These are phyloP conservation scores for Yponomeuta cagnagella DNA, from an alignment of 2,888 invertebrate genomes.

Conservation along the genomic window DNA sequence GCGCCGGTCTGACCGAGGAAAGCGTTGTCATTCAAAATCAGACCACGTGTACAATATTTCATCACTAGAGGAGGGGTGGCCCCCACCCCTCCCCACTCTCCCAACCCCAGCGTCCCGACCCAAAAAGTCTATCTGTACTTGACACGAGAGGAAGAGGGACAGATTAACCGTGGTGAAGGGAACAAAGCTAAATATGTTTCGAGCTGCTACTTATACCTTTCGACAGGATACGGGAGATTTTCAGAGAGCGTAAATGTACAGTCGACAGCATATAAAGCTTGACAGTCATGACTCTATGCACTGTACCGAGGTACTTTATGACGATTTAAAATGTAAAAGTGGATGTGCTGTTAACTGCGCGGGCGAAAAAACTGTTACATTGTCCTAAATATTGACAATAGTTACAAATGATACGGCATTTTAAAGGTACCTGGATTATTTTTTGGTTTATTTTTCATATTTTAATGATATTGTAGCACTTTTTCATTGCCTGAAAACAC, in stretches of 20 bases:
- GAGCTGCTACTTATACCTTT: slow-evolving; percentile 64
- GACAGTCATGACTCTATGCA: background rate
- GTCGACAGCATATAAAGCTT: background rate
- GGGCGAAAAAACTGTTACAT: too few species aligned
- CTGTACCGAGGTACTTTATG: background rate
- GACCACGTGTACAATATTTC: slow-evolving; percentile 85
- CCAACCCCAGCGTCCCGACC: slow-evolving; percentile 51
- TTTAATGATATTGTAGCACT: too few species aligned
- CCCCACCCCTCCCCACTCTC: slow-evolving; percentile 37
- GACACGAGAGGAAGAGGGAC: slow-evolving; percentile 75
- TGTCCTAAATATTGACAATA: too few species aligned
- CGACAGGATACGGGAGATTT: slow-evolving; percentile 44
- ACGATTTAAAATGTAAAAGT: too few species aligned
- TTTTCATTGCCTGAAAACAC: too few species aligned
- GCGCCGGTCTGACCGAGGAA: slow-evolving; percentile 64
- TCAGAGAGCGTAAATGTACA: slow-evolving; percentile 27
- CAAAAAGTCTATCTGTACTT: slow-evolving; percentile 75
- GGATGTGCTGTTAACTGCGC: too few species aligned
- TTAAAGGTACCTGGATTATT: too few species aligned
- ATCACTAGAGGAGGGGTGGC: slow-evolving; percentile 75
- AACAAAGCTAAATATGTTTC: slow-evolving; percentile 76
- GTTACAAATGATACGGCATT: too few species aligned
- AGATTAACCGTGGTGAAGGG: slow-evolving; percentile 75
- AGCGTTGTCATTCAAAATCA: slow-evolving; percentile 83
- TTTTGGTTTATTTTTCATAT: too few species aligned